phyloP scores from a whole-genome alignment of 2,797 vertebrate genomes.

The Microctenopoma lineatum region DNA sequence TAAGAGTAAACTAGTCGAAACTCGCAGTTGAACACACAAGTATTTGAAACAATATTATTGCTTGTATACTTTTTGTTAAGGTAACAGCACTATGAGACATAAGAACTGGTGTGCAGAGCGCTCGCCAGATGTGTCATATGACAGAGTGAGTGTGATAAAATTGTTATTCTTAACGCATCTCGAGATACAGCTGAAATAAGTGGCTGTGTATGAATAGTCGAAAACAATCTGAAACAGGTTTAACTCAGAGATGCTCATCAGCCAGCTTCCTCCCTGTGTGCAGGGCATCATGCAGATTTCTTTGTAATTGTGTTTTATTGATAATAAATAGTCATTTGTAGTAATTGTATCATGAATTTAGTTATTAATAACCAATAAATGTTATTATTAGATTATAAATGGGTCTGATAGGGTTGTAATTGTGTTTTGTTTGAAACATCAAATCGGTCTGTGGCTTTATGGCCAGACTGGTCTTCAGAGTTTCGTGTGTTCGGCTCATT shows the following conservation, averaged over 20 bases:
- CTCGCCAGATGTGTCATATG: neutral
- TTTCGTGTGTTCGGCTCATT: slow-evolving; percentile 52
- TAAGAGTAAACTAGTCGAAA: slow-evolving; percentile 42
- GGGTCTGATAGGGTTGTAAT: neutral
- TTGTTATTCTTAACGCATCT: neutral
- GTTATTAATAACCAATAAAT: neutral
- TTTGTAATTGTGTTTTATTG: neutral
- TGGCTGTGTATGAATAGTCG: neutral
- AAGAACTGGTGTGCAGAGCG: neutral
- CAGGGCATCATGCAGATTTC: neutral
- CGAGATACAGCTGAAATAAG: neutral
- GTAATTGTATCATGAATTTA: neutral
- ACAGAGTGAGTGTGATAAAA: neutral
- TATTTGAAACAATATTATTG: neutral
- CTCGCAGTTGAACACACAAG: neutral
- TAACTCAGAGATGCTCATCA: neutral
- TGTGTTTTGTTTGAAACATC: slow-evolving; percentile 14
- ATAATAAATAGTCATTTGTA: neutral
- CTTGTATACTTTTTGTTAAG: neutral
- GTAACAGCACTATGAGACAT: neutral
- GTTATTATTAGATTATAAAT: neutral
- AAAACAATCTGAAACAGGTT: neutral
- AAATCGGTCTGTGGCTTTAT: slow-evolving; percentile 50
- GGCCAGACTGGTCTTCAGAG: slow-evolving; percentile 51
- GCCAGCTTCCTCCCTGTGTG: neutral